Evolutionary conservation across 2,113 vertebrate genomes (phyloP).

Genomic region (Pedionomus torquatus): DNA sequence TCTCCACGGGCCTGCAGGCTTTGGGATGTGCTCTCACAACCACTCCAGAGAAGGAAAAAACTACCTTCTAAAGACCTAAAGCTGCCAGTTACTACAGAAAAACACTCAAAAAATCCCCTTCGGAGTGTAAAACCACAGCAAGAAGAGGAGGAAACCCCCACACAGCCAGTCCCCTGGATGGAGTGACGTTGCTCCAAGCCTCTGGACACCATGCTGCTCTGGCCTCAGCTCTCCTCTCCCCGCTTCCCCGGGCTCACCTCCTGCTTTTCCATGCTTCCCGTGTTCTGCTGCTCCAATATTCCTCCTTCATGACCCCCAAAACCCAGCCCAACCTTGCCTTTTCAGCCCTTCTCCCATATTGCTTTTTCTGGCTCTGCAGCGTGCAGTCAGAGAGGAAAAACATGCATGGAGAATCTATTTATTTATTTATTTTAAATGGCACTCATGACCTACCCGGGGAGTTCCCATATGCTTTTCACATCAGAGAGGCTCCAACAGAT

Average conservation of each 20-base stretch:
- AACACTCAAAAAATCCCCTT: not conserved
- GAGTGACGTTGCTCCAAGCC: not conserved
- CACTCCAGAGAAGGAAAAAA: not conserved
- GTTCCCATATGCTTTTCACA: not conserved
- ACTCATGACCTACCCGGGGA: not conserved
- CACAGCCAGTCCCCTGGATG: rapidly evolving
- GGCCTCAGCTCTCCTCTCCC: too few relatives aligned
- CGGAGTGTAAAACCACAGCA: not conserved
- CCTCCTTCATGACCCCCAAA: not conserved
- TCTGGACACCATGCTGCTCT: rapidly evolving
- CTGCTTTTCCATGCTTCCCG: not conserved
- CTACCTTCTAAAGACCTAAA: not conserved
- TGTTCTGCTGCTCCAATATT: not conserved
- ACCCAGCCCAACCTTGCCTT: not conserved
- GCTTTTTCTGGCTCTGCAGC: not conserved
- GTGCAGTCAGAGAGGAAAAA: not conserved
- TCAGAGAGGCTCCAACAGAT: not conserved
- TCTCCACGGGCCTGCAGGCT: rapidly evolving
- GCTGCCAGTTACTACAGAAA: not conserved
- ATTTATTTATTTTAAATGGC: not conserved
- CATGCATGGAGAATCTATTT: not conserved
- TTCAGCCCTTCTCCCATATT: not conserved
- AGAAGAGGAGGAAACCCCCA: not conserved
- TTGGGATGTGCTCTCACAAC: not conserved
- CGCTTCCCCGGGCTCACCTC: not conserved